Base-by-base conservation (phyloP, 2,888 invertebrate genomes). In the Philhelius pedissequus region DNA sequence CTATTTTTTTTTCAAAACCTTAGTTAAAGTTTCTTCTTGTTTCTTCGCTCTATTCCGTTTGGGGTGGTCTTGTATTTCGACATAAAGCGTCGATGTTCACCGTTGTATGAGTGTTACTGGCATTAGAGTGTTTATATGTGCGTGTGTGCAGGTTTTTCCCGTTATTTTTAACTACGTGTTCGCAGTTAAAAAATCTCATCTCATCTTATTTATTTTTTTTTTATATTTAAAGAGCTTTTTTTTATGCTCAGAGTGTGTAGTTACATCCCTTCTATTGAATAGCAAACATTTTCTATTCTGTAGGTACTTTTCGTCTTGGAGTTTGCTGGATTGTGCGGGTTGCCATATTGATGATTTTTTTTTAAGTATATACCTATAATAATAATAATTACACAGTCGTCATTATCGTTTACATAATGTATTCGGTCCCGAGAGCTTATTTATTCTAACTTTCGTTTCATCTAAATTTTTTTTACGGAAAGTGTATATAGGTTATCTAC, bases 161-260 rank as follows among this genome's bases (percentile, higher is more conserved):
- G 87, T 73, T 84, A 87, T 87, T 84, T 89, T 89, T 89, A 88
- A 89, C 88, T 89, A 89, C 88, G 88, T 88, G 89, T 88, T 89
- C 88, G 87, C 88, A 88, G 88, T 89, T 88, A 88, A 89, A 88
- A 89, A 89, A 89, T 89, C 89, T 88, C 88, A 89, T 89, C 89
- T 88, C 88, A 88, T 89, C 88, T 88, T 89, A 87, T 88, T 88
- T 89, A 88, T 87, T 87, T 68, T 80, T 70, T 56, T 64, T 83
- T 89, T 87, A 87, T 75, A 48, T 78, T 86, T 66, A 30, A 43
- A 62, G 66, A 69, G 69, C 69, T 80, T 56, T 70, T 25, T 43
- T 71, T 76, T 76, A 77, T 87, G 82, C 77, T 84, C 81, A 81
- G 86, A 86, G 79, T 87, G 76, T 84, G 84, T 79, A 83, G 86